These are phyloP conservation scores for Orientallactaga sibirica DNA, from an alignment of 2,797 vertebrate genomes.

Conservation along the genomic window DNA sequence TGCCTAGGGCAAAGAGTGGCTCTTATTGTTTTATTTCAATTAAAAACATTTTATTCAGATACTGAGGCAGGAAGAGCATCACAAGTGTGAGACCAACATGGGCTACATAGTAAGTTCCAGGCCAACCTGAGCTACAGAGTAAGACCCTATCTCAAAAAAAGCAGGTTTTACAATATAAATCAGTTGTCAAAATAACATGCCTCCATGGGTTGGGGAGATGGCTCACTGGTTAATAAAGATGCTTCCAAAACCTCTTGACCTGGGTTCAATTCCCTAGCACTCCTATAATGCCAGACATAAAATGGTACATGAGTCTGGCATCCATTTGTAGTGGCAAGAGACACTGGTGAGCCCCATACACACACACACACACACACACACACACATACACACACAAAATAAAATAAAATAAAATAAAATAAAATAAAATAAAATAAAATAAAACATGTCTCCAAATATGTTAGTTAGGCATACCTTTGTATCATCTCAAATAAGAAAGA, in stretches of 20 bases:
- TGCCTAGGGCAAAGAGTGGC: neutral
- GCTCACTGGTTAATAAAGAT: no score
- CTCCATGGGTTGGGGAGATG: neutral
- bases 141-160: neutral
- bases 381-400: no score
- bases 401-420: no score
- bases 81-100: neutral
- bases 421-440: no score
- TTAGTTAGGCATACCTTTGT: neutral
- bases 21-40: constrained; percentile 21
- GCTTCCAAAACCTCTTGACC: no score
- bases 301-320: no score
- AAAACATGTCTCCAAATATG: constrained; percentile 7
- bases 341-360: no score
- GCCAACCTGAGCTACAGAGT: neutral
- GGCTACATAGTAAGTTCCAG: neutral
- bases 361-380: no score
- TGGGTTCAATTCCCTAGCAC: no score
- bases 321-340: no score
- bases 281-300: no score
- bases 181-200: neutral
- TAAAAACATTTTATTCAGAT: neutral
- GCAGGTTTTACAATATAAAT: neutral
- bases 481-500: neutral
- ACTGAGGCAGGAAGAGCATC: neutral